Base-by-base conservation (phyloP, 2,113 vertebrate species). In the Rhabdornis inornatus region DNA sequence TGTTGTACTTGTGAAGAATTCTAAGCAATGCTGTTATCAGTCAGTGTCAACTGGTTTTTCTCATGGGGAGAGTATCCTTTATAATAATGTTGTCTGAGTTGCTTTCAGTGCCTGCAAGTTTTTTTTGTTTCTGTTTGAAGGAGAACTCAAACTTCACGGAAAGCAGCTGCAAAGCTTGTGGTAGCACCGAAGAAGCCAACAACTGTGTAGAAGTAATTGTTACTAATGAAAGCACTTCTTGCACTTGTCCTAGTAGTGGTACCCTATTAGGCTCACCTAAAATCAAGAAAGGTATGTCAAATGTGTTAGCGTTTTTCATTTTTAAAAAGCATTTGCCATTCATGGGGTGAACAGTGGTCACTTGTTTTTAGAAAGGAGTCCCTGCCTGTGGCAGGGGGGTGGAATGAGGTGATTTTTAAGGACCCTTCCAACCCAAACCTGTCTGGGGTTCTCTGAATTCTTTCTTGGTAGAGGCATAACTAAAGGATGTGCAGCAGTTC, bases 151-250 rank as follows among this genome's bases (percentile, higher is more conserved):
- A 98, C 94, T 98, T 98, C 70, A 97, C 97, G 22, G 98, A 98
- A 94, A 97, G 92, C 28, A 98, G 98, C 68, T 99, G 99, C 97
- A 98, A 99, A 96, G 98, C 98, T 83, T 99, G 99, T 91, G 98
- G 98, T 56, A 98, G 97, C 92, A 69, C 96, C 2, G 98, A 98
- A 94, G 98, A 98, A 83, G 95, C 95, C 25, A 97, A 94, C 33
- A 94, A 83, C 65, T 98, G 98, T 70, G 98, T 98, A 91, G 98
- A 99, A 96, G 98, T 98, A 57, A 97, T 98, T 28, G 97, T 98
- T 55, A 97, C 98, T 91, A 98, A 96, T n/a, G 98, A 98, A 91
- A 98, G 85, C 90, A 97, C 98, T 55, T 98, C 99, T 27, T 99
- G 98, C 96, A 99, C 96, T 89, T 99, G 99, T 97, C 97, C 98